Conservation (phyloP, 1,140 invertebrate genomes). For the Conus betulinus region DNA sequence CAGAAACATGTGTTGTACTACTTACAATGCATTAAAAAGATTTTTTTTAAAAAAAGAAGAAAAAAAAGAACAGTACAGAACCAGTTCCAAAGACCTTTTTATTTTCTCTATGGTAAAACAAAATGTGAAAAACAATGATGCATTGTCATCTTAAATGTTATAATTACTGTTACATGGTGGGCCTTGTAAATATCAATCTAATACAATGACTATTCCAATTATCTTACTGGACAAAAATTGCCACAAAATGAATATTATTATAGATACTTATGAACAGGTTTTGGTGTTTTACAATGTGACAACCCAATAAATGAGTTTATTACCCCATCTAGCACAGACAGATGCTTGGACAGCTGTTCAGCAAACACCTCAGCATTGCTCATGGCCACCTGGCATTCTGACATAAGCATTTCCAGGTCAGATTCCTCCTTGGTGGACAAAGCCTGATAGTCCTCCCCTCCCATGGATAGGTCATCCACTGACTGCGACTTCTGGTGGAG, state of each 20-base stretch:
- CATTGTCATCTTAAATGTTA: no score
- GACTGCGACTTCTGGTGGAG: slow-evolving; percentile 53
- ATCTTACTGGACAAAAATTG: background rate
- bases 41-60: no score
- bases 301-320: slow-evolving; percentile 49
- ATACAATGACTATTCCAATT: background rate
- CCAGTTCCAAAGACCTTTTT: no score
- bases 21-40: no score
- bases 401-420: slow-evolving; percentile 85
- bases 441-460: slow-evolving; percentile 84
- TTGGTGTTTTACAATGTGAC: background rate
- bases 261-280: background rate
- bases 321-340: slow-evolving; percentile 89
- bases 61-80: no score
- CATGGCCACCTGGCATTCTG: slow-evolving; percentile 86
- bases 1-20: no score
- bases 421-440: slow-evolving; percentile 88
- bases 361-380: slow-evolving; percentile 91
- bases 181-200: background rate
- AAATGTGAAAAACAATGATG: no score
- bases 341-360: slow-evolving; percentile 87
- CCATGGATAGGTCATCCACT: slow-evolving; percentile 59
- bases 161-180: no score
- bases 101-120: no score
- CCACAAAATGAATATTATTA: background rate